These are phyloP conservation scores for Lepilemur septentrionalis DNA, from an alignment of 2,797 vertebrate species.

Conservation along the genomic window DNA sequence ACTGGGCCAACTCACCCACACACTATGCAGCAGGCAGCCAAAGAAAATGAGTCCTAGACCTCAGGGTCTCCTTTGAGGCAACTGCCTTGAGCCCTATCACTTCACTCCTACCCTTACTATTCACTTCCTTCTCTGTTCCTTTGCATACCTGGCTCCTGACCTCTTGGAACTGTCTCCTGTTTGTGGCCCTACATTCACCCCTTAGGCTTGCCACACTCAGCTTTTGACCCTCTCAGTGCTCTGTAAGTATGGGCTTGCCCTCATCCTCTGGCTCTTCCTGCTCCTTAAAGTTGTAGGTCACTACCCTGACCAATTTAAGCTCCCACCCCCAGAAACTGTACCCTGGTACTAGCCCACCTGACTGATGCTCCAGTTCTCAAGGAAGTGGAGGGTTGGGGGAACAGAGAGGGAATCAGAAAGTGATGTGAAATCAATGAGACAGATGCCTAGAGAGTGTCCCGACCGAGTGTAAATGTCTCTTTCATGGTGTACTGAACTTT, in stretches of 20 bases:
- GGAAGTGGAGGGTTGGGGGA: not conserved
- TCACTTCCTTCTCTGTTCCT: not conserved
- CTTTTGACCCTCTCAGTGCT: not conserved
- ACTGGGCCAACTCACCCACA: not conserved
- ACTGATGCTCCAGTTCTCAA: not conserved
- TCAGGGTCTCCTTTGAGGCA: constrained; percentile 26
- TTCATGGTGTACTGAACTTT: not conserved
- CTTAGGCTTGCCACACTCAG: constrained; percentile 18
- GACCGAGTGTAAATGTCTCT: not conserved
- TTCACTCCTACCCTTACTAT: constrained; percentile 7
- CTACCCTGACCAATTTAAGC: not conserved
- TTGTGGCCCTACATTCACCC: not conserved
- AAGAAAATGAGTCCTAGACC: not conserved
- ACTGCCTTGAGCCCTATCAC: not conserved
- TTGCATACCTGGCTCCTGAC: not conserved
- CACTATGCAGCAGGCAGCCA: not conserved
- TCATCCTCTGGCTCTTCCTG: not conserved
- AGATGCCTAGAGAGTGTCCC: not conserved
- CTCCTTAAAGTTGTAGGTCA: not conserved
- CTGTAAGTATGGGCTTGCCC: not conserved
- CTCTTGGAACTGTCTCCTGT: not conserved
- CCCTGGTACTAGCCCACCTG: not conserved
- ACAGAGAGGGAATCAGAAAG: not conserved
- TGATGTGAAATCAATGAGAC: not conserved
- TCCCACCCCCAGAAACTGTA: not conserved